Conservation (phyloP, 2,113 vertebrate genomes). For the Phylloscopus trochilus region DNA sequence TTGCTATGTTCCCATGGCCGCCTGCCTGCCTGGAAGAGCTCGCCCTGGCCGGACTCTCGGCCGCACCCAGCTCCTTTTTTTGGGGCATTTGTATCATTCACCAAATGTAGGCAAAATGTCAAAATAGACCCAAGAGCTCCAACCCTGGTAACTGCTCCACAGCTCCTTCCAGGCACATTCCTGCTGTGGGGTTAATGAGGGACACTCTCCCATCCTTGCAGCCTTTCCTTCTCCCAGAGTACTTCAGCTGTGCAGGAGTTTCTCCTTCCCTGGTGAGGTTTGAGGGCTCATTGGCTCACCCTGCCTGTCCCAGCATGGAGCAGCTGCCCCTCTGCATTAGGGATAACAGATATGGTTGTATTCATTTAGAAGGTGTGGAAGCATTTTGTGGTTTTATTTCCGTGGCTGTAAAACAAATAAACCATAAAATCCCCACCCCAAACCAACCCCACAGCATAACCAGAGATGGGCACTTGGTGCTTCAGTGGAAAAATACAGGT, state of each 20-base stretch:
- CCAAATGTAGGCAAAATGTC: background rate
- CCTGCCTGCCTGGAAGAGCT: background rate
- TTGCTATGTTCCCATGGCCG: slow-evolving; percentile 34
- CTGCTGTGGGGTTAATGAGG: background rate
- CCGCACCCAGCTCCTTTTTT: background rate
- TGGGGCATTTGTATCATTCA: background rate
- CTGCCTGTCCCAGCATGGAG: background rate
- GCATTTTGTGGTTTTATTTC: background rate
- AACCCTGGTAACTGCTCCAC: background rate
- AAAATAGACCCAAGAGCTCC: background rate
- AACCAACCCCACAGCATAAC: background rate
- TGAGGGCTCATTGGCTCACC: background rate
- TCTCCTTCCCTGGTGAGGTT: background rate
- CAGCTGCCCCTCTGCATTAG: background rate
- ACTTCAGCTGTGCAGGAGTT: background rate
- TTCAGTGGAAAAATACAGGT: slow-evolving; percentile 31
- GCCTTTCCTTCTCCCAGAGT: background rate
- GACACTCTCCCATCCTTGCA: background rate
- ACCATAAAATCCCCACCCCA: background rate
- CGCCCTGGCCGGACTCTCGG: accelerated
- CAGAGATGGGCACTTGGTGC: background rate
- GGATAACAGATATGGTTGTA: background rate
- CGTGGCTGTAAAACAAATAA: background rate
- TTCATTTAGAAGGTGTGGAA: background rate
- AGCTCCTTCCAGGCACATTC: background rate